Evolutionary conservation across 30 jellyfish, hydroid and myxozoan species (phyloP).

Genomic region (Sanderia malayensis): DNA sequence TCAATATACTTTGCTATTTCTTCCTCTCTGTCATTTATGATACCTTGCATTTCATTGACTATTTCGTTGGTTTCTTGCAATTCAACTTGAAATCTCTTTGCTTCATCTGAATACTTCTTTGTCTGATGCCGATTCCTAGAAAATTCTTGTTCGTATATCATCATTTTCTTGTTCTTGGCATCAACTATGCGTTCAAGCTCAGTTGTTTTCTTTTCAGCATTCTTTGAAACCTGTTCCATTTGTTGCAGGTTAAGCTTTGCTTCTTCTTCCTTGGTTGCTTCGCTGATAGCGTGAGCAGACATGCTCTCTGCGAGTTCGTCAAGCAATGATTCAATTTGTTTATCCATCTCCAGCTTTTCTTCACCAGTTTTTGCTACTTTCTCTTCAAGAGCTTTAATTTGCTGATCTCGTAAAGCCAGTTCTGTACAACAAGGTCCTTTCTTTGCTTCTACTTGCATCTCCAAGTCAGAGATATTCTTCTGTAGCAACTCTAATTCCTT

Average conservation of each 20-base stretch:
- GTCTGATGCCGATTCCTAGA: background rate
- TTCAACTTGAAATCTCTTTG: background rate
- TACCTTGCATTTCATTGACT: background rate
- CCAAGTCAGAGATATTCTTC: background rate
- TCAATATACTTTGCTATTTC: background rate
- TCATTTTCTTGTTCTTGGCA: background rate
- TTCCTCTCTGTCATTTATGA: background rate
- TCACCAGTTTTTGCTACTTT: too few species aligned
- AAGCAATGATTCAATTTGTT: too few species aligned
- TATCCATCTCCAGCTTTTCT: too few species aligned
- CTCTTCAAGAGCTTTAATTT: too few species aligned
- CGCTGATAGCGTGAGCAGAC: too few species aligned
- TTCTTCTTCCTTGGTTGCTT: too few species aligned
- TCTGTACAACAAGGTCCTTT: too few species aligned
- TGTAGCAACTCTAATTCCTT: background rate
- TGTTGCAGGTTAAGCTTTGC: too few species aligned
- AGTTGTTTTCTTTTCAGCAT: background rate
- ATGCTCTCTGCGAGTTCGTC: too few species aligned
- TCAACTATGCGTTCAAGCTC: background rate
- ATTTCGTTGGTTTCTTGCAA: background rate
- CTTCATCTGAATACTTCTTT: background rate
- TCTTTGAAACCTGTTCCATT: too few species aligned
- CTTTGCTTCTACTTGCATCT: too few species aligned
- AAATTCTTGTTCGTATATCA: background rate
- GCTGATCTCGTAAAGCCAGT: too few species aligned